Base-by-base conservation (phyloP, 2,797 vertebrate genomes). In the Cynodonichthys magdalenae region DNA sequence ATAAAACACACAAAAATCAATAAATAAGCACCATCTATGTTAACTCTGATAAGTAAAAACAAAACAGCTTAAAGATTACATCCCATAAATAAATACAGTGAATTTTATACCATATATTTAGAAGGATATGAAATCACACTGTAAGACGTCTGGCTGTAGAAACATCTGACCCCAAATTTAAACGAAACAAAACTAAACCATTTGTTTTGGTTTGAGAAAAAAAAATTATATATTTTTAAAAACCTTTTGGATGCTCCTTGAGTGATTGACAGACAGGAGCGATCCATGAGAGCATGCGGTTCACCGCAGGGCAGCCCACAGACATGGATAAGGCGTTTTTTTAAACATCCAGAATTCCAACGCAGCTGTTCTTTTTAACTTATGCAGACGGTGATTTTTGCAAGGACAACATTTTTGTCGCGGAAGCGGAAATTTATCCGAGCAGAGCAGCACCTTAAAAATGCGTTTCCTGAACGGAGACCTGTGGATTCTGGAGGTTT, bases 311-410 rank as follows among this genome's bases (percentile, higher is more conserved):
- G 19, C 39, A 42, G 36, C 36, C 19, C 3, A 12, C 41, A 28
- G 41, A 56, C 15, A 20, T 18, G 41, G 54, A 45, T 9, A 17
- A 34, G 18, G 19, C 44, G 5, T 8, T 56, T 24, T n/a, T 34
- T 7, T 3, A 20, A 20, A 47, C 20, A 12, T 24, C 15, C 10
- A 51, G 29, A 39, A 36, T 46, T 53, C 62, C 52, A 19, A 19
- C 29, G 8, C 31, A 48, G 44, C 52, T 55, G 31, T 55, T 39
- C 55, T 18, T n/a, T 41, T 39, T 18, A 55, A 20, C 42, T 39
- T 9, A 15, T 51, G 24, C 41, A 45, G 52, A 64, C 36, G 52
- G 39, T 47, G 61, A 39, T 24, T 53, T 62, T 53, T 12, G 39
- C 19, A 51, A 39, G 42, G 48, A 14, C 47, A 18, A 18, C 28